These are phyloP conservation scores for Neofelis nebulosa DNA, from an alignment of 2,113 vertebrate genomes.

Conservation along the genomic window DNA sequence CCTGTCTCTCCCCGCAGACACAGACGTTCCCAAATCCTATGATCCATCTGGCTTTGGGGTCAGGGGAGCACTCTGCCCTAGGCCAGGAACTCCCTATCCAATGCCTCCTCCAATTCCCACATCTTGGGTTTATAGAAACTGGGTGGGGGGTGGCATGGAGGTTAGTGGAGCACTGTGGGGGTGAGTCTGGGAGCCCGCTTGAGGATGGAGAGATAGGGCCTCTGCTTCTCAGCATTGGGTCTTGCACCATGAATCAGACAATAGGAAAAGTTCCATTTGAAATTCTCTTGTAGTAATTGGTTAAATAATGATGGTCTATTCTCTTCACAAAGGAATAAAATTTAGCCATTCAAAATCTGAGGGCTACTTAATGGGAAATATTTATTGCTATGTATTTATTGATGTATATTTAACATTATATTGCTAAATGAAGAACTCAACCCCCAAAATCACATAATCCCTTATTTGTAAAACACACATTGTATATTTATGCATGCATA, in stretches of 20 bases:
- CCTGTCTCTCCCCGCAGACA: neutral
- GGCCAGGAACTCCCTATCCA: neutral
- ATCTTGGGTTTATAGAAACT: neutral
- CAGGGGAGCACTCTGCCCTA: neutral
- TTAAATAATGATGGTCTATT: neutral
- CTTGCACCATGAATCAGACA: neutral
- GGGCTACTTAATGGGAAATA: neutral
- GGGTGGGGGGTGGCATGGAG: rapidly evolving
- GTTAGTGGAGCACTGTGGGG: neutral
- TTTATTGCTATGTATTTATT: neutral
- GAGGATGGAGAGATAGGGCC: too few relatives aligned
- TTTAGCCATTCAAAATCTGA: slow-evolving; percentile 7
- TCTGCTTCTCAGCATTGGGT: neutral
- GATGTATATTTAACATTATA: neutral
- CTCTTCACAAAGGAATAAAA: slow-evolving; percentile 13
- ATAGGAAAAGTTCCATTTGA: neutral
- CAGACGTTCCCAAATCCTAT: neutral
- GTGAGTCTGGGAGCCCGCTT: neutral
- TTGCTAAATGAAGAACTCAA: neutral
- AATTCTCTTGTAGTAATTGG: neutral
- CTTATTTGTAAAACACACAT: neutral
- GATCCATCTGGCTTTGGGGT: neutral
- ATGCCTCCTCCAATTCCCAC: neutral
- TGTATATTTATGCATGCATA: neutral
- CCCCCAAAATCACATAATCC: neutral